A percentile compares a stretch with the other conserved stretches of the same genome.
phyloP scores from a whole-genome alignment of 2,113 vertebrate species.

The Nanorana parkeri region DNA sequence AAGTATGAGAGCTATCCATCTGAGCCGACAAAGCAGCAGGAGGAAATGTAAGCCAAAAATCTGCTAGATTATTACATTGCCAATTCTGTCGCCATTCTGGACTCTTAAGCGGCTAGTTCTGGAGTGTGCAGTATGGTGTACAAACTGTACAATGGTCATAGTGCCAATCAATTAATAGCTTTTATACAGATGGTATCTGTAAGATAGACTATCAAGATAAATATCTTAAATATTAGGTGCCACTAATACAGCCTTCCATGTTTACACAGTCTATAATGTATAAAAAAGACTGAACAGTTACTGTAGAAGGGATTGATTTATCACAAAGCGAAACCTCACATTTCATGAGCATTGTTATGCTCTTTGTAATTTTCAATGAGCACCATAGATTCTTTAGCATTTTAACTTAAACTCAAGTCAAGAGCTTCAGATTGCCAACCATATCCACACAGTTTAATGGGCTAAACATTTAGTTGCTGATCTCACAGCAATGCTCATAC shows the following conservation, averaged over 20 bases:
- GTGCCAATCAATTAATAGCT: constrained; percentile 18
- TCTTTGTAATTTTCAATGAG: too few species aligned
- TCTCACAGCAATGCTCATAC: too few species aligned
- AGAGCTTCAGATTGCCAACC: too few species aligned
- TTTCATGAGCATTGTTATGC: too few species aligned
- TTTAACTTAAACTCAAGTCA: too few species aligned
- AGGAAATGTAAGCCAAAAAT: constrained; percentile 19
- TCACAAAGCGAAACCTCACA: too few species aligned
- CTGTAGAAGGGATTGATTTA: too few species aligned
- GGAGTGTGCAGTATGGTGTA: constrained; percentile 9
- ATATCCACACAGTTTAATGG: too few species aligned
- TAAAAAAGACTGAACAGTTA: background rate
- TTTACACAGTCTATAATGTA: background rate
- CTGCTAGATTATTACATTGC: constrained; percentile 25
- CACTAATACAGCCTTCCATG: background rate
- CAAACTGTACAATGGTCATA: constrained; percentile 32
- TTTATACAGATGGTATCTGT: constrained; percentile 30
- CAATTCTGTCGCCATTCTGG: constrained; percentile 30
- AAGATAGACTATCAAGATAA: background rate
- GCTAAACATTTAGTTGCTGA: too few species aligned
- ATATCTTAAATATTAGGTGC: background rate
- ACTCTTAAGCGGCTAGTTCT: constrained; percentile 36
- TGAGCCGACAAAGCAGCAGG: constrained; percentile 22
- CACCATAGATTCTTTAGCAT: too few species aligned
- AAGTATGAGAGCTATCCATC: constrained; percentile 12